Evolutionary conservation across 2,888 invertebrate species (phyloP).

Genomic region (Hipparchia sbordonii): DNA sequence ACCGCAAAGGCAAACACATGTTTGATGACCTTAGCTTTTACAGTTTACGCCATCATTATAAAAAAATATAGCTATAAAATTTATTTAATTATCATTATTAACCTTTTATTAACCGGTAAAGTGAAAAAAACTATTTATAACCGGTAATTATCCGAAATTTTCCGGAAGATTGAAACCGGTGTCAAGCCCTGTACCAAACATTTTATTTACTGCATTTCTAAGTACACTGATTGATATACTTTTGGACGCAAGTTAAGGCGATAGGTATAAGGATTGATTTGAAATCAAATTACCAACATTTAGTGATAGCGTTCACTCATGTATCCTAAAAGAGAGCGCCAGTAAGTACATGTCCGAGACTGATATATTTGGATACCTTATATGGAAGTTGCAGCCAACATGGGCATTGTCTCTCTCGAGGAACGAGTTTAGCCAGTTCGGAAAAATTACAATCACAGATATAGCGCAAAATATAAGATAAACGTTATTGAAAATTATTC

Average conservation of each 20-base stretch:
- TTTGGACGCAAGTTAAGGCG: too few species aligned
- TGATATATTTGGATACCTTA: constrained; percentile 14
- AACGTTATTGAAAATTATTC: neutral
- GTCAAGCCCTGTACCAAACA: too few species aligned
- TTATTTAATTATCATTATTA: too few species aligned
- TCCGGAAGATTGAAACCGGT: too few species aligned
- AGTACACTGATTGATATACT: too few species aligned
- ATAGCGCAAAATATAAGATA: constrained; percentile 20
- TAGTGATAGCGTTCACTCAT: neutral
- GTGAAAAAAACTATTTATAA: too few species aligned
- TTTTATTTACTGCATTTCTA: too few species aligned
- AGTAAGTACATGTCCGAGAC: neutral
- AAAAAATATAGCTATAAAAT: neutral
- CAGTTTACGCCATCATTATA: neutral
- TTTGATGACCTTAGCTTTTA: constrained; percentile 7
- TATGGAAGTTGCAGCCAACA: constrained; percentile 6
- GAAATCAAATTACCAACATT: neutral
- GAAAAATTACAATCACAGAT: constrained; percentile 28
- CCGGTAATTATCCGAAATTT: too few species aligned
- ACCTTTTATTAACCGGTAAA: too few species aligned
- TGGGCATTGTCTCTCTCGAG: constrained; percentile 25
- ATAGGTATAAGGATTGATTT: neutral
- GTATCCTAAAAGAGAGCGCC: neutral
- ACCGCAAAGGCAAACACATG: constrained; percentile 16
- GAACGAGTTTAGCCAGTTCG: constrained; percentile 33